Conservation (phyloP, 2,888 invertebrate genomes). For the Escarpia spicata region DNA sequence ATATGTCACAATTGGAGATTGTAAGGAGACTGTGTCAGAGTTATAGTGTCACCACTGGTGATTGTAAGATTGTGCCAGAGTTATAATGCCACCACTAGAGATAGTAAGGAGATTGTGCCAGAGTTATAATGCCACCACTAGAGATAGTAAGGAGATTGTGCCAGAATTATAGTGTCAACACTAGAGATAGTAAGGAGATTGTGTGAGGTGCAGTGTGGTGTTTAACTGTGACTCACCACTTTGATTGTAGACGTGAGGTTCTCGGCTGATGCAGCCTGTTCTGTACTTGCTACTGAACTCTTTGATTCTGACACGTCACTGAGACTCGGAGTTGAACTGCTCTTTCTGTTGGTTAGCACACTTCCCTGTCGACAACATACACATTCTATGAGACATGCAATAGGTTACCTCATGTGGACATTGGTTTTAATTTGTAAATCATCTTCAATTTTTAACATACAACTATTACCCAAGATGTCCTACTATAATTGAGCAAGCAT, state of each 20-base stretch:
- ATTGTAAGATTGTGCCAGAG: too few relatives aligned
- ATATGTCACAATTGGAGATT: too few relatives aligned
- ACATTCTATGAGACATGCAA: background rate
- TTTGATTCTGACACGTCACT: slow-evolving; percentile 79
- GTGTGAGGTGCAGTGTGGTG: background rate
- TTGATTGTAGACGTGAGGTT: slow-evolving; percentile 73
- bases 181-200: too few relatives aligned
- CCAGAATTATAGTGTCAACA: too few relatives aligned
- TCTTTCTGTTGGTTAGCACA: slow-evolving; percentile 83
- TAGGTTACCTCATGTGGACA: slow-evolving; percentile 7
- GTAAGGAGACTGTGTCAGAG: too few relatives aligned
- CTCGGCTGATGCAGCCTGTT: slow-evolving; percentile 95
- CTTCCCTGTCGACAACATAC: slow-evolving; percentile 50
- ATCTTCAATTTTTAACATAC: background rate
- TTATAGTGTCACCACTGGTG: too few relatives aligned
- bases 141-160: too few relatives aligned
- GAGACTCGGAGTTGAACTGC: slow-evolving; percentile 93
- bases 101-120: too few relatives aligned
- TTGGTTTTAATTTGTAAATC: background rate
- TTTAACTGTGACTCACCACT: slow-evolving; percentile 51
- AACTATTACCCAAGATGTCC: background rate
- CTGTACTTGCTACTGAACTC: slow-evolving; percentile 86
- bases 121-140: background rate
- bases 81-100: too few relatives aligned
- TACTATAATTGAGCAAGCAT: too few relatives aligned